Percentiles rank a stretch among this genome's conserved stretches.
Conservation (phyloP, 2,113 vertebrate species). For the Misgurnus anguillicaudatus region DNA sequence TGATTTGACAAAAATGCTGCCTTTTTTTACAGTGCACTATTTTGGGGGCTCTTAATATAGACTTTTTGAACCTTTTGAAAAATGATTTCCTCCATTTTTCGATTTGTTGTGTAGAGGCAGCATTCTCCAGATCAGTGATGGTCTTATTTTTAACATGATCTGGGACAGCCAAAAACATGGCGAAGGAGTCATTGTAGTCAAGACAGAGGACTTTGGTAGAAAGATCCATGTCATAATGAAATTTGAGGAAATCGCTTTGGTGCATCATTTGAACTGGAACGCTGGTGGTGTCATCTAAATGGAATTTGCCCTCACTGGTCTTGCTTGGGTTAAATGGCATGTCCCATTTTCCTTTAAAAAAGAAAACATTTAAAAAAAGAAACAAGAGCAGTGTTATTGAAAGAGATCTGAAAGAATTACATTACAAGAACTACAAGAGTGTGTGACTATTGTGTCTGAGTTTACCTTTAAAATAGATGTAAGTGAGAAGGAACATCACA, state of each 20-base stretch:
- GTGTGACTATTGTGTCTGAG: neutral
- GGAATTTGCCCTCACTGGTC: conserved; percentile 64
- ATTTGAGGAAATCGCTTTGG: neutral
- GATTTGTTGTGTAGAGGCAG: conserved; percentile 51
- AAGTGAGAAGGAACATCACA: conserved; percentile 71
- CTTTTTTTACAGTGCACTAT: too few relatives aligned
- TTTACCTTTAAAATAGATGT: conserved; percentile 76
- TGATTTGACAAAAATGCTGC: too few relatives aligned
- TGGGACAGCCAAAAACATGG: conserved; percentile 72
- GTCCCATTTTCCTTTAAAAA: conserved; percentile 69
- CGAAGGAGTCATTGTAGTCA: conserved; percentile 66
- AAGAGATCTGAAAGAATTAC: neutral
- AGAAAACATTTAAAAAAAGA: neutral
- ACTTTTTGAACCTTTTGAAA: neutral
- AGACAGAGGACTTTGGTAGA: conserved; percentile 78
- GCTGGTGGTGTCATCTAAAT: conserved; percentile 59
- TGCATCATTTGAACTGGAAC: conserved; percentile 77
- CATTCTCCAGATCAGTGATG: conserved; percentile 62
- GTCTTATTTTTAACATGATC: conserved; percentile 1
- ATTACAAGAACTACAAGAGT: neutral
- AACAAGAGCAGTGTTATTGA: neutral
- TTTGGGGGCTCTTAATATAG: too few relatives aligned
- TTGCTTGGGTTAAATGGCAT: conserved; percentile 55
- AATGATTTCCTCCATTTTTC: neutral
- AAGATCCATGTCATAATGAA: conserved; percentile 71